Evolutionary conservation across 2,888 invertebrate genomes (phyloP), one percentile per base, ranked within the genome.

Genomic region (Scaptodrosophila latifasciaeformis): DNA sequence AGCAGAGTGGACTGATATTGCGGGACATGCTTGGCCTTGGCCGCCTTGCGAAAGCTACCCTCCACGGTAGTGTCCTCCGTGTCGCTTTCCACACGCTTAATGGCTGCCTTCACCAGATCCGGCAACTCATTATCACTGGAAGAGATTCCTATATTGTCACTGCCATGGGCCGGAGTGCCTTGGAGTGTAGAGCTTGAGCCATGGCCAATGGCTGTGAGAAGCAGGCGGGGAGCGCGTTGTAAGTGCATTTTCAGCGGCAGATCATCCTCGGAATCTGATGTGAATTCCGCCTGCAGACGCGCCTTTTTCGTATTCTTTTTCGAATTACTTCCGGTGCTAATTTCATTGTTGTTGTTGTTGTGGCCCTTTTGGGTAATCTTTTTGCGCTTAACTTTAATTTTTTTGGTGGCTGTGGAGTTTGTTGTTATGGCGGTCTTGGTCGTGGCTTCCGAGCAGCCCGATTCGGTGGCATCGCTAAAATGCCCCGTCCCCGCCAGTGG

Each of bases 61-160:
- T 57, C 61, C 12, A 66, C 56, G 34, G 65, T 69, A 4, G 70
- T 81, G 55, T 91, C 92, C 82, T 93, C 93, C 2, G 92, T 92
- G 30, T 92, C 91, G 35, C 91, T 91, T 49, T 92, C 92, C 3
- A 92, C 92, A 59, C 93, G 88, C 81, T 92, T 92, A 59, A 93
- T 93, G 44, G 93, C 91, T 13, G 92, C 92, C 72, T 90, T 91
- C n/a, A 93, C 92, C 53, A 92, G 87, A 49, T 91, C 91, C 4
- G 92, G 91, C 54, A 92, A 87, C 84, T 93, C 93, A 89, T 92
- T 92, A 85, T 93, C 93, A 76, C 93, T 91, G 31, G 92, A 92
- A 45, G 88, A 84, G 39, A 85, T 77, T 42, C 85, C 81, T 62
- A 83, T 81, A 43, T 83, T 78, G 39, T 82, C 82, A 24, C 67